These are phyloP conservation scores for Drosophila micromelanica DNA, from an alignment of 1,140 invertebrate species.

Conservation along the genomic window DNA sequence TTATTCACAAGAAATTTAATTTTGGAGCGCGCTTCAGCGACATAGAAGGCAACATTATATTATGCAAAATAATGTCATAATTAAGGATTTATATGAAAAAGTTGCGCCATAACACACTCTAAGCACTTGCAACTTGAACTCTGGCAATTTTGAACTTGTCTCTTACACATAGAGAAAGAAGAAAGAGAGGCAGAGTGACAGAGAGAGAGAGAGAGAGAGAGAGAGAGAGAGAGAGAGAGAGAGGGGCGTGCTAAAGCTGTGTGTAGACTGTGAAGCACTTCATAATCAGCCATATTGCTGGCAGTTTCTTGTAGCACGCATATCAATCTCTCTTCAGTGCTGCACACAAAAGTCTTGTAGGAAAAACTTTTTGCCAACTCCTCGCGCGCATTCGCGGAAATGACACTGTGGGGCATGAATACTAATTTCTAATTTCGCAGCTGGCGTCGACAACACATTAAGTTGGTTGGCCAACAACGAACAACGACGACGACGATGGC, in stretches of 20 bases:
- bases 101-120: slow-evolving; percentile 62
- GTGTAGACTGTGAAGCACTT: slow-evolving; percentile 43
- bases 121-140: slow-evolving; percentile 60
- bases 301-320: slow-evolving; percentile 55
- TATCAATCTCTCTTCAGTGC: slow-evolving; percentile 58
- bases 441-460: slow-evolving; percentile 68
- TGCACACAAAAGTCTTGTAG: slow-evolving; percentile 41
- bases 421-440: slow-evolving; percentile 80
- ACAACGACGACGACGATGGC: no score
- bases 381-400: slow-evolving; percentile 73
- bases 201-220: background rate
- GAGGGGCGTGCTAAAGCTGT: background rate
- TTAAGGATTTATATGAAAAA: slow-evolving; percentile 79
- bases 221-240: background rate
- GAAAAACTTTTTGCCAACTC: slow-evolving; percentile 57
- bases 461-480: slow-evolving; percentile 39
- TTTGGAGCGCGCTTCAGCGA: background rate
- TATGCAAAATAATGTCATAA: slow-evolving; percentile 81
- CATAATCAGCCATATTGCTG: slow-evolving; percentile 63
- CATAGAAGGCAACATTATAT: slow-evolving; percentile 45
- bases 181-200: background rate
- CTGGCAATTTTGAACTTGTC: slow-evolving; percentile 68
- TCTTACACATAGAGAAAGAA: slow-evolving; percentile 2
- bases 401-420: slow-evolving; percentile 80
- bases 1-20: background rate